phyloP scores from a whole-genome alignment of 2,888 invertebrate species.

The Macrosiphum euphorbiae region DNA sequence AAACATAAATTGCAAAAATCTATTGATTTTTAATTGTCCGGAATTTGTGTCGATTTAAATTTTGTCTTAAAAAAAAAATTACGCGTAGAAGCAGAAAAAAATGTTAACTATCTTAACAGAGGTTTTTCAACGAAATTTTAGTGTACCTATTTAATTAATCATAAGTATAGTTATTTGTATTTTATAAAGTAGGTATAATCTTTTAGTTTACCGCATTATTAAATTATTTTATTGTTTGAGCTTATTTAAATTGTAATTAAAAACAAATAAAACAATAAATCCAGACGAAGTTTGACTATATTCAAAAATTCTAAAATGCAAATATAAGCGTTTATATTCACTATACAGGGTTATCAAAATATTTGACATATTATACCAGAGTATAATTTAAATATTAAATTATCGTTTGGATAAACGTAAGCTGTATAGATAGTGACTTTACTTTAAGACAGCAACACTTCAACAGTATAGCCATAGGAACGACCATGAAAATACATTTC shows the following conservation, averaged over 20 bases:
- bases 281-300: neutral
- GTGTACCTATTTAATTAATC: neutral
- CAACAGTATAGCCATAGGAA: neutral
- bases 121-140: neutral
- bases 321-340: neutral
- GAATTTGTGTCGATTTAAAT: neutral
- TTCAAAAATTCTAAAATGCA: neutral
- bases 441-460: neutral
- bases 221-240: neutral
- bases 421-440: neutral
- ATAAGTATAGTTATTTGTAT: no score
- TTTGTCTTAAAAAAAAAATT: neutral
- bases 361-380: neutral
- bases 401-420: neutral
- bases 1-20: neutral
- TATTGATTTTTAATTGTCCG: neutral
- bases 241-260: neutral
- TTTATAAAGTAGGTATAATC: neutral
- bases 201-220: neutral
- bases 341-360: neutral
- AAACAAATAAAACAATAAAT: neutral
- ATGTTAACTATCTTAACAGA: no score
- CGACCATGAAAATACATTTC: neutral
- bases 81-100: neutral
- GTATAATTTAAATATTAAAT: neutral